Conservation (phyloP, 2,797 vertebrate species). For the Fistularia commersonii region DNA sequence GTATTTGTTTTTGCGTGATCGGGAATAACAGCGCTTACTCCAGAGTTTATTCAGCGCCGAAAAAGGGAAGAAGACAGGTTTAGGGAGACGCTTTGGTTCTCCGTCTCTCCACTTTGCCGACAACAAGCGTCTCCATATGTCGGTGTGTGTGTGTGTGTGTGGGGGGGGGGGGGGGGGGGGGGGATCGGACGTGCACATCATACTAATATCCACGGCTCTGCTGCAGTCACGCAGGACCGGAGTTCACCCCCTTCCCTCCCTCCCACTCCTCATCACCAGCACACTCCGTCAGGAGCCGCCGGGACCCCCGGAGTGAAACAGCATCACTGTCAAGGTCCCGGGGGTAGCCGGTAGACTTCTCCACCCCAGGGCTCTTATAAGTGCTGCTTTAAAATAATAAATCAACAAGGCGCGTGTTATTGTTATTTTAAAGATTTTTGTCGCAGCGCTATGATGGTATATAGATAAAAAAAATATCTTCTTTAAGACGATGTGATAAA, state of each 20-base stretch:
- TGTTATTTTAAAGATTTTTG: no score
- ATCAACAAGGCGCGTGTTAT: no score
- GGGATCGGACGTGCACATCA: conserved; percentile 34
- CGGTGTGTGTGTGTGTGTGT: background rate
- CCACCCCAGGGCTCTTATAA: no score
- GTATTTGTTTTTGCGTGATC: no score
- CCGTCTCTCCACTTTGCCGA: conserved; percentile 8
- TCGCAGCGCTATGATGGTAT: no score
- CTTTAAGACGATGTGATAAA: no score
- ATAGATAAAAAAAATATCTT: no score
- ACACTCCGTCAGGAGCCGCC: conserved; percentile 15
- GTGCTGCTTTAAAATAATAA: no score
- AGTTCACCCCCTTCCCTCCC: conserved; percentile 14
- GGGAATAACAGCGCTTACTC: no score
- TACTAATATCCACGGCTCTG: conserved; percentile 81
- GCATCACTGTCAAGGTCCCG: conserved; percentile 4
- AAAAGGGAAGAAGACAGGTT: no score
- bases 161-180: background rate
- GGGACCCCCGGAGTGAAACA: conserved; percentile 21
- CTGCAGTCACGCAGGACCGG: conserved; percentile 79
- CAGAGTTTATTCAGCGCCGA: no score
- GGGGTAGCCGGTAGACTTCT: no score
- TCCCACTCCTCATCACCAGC: conserved; percentile 19
- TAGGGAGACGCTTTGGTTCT: background rate
- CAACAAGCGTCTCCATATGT: conserved; percentile 39